phyloP scores from a whole-genome alignment of 2,113 vertebrate genomes.

The Pyrgilauda ruficollis region DNA sequence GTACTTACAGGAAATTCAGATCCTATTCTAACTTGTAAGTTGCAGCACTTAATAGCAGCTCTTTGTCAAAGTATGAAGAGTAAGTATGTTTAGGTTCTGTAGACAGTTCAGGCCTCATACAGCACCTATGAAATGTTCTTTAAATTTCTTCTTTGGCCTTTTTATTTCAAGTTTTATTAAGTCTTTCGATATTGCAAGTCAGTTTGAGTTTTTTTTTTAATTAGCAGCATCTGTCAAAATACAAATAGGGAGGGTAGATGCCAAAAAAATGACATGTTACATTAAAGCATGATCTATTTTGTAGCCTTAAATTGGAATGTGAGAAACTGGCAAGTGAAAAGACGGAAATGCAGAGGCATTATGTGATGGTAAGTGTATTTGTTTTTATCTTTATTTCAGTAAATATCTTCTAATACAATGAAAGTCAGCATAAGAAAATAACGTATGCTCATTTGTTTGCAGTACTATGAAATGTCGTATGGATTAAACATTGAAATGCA shows the following conservation, averaged over 20 bases:
- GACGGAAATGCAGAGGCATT: constrained; percentile 98
- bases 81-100: background rate
- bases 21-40: background rate
- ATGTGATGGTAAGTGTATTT: constrained; percentile 89
- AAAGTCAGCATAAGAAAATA: background rate
- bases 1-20: background rate
- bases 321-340: constrained; percentile 97
- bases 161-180: background rate
- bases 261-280: constrained; percentile 65
- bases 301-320: constrained; percentile 95
- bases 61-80: background rate
- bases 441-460: constrained; percentile 60
- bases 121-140: background rate
- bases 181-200: background rate
- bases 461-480: constrained; percentile 89
- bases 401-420: background rate
- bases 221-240: constrained; percentile 55
- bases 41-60: background rate
- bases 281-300: constrained; percentile 72
- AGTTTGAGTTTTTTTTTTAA: constrained; percentile 38
- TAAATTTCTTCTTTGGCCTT: background rate
- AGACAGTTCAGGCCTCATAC: background rate
- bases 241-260: constrained; percentile 61
- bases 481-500: constrained; percentile 90
- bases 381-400: background rate